Evolutionary conservation across 2,888 invertebrate species (phyloP), one percentile per base, ranked within the genome.

Genomic region (Ophion ventricosus): DNA sequence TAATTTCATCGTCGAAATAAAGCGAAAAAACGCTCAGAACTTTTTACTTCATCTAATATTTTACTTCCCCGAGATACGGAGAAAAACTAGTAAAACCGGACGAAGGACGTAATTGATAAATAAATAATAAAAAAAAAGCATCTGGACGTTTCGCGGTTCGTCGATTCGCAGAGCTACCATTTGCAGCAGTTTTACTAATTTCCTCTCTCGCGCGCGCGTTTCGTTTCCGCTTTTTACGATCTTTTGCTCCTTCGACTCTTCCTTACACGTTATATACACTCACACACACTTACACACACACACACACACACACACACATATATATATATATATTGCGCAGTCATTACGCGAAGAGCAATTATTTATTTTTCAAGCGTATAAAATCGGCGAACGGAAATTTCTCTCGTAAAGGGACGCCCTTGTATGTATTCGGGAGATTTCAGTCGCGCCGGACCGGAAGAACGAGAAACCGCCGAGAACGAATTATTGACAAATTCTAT

Each of bases 171-270:
- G 83, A 85, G 87, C 89, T 88, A 88, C 90, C 89, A 91, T 90
- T 91, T 90, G 89, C 87, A 86, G 88, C 86, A 87, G 85, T 88
- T 89, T 85, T 87, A 84, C 87, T 88, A 88, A 91, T 90, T 91
- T 88, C 87, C 86, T 87, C 87, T 74, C 73, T 57, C 67, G 73
- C 67, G 61, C 49, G 72, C 57, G 63, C 56, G 61, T 82, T 75
- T 59, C 67, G 80, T 83, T 83, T 77, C 80, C 73, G 76, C 67
- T 72, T 86, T 86, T 85, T 83, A 83, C 85, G 84, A 82, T 54
- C 78, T n/a, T 78, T 78, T 43, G 78, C 74, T 74, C 7, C 54
- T 66, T 64, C 25, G n/a, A 5, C n/a, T 70, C 75, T 75, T 80
- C 76, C 80, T 82, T 85, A 72, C 83, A 73, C 75, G 79, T 79